Percentiles rank a stretch among this genome's conserved stretches.
Conservation (phyloP, 2,113 vertebrate species). For the Oreochromis spilurus region DNA sequence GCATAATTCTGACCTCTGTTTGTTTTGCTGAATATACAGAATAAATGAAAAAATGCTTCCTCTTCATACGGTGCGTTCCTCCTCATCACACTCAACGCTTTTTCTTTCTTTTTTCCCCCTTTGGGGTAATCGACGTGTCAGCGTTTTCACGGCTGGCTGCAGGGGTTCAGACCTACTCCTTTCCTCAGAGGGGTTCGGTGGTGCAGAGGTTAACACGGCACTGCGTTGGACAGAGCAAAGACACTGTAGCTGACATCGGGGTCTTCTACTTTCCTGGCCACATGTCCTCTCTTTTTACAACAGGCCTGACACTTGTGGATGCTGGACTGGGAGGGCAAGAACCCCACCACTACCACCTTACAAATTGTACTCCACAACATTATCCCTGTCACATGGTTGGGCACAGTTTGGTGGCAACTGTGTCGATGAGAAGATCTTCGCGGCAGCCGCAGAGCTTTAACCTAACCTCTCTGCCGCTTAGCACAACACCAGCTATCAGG, state of each 20-base stretch:
- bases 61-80: conserved; percentile 29
- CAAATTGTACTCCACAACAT: background rate
- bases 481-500: conserved; percentile 37
- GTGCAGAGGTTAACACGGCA: conserved; percentile 46
- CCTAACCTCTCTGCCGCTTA: background rate
- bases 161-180: conserved; percentile 43
- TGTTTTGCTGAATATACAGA: conserved; percentile 70
- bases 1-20: conserved; percentile 62
- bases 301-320: conserved; percentile 22
- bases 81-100: conserved; percentile 36
- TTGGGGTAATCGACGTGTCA: conserved; percentile 63
- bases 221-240: background rate
- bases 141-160: conserved; percentile 64
- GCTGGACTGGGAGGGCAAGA: background rate
- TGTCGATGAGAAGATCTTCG: conserved; percentile 28
- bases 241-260: conserved; percentile 1
- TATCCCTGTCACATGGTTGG: background rate
- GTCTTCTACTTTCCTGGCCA: conserved; percentile 4
- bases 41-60: conserved; percentile 66
- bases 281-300: conserved; percentile 7
- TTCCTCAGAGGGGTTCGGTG: background rate
- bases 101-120: background rate
- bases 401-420: conserved; percentile 1
- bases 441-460: conserved; percentile 12
- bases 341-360: background rate